Evolutionary conservation across 2,888 invertebrate genomes (phyloP).

Genomic region (Malacosoma neustria): DNA sequence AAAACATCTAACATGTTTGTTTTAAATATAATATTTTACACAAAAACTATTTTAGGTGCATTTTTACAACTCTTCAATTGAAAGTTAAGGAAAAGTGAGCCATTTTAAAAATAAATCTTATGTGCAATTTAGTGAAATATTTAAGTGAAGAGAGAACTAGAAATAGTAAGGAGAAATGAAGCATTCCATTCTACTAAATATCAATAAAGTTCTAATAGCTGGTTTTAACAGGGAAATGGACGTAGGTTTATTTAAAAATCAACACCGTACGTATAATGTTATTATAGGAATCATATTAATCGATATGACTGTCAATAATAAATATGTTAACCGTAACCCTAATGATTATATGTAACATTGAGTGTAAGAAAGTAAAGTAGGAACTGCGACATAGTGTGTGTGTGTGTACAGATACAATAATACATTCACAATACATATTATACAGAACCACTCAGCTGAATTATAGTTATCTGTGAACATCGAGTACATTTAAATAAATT

Average conservation of each 20-base stretch:
- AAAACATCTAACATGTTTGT: constrained; percentile 27
- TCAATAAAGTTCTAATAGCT: constrained; percentile 52
- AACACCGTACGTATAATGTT: constrained; percentile 34
- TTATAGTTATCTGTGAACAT: constrained; percentile 30
- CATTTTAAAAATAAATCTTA: constrained; percentile 71
- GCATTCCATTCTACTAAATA: constrained; percentile 71
- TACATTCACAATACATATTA: constrained; percentile 25
- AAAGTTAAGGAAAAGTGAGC: constrained; percentile 71
- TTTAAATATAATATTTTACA: constrained; percentile 34
- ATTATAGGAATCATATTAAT: constrained; percentile 27
- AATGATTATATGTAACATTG: constrained; percentile 36
- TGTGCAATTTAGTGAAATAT: constrained; percentile 71
- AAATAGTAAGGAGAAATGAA: constrained; percentile 69
- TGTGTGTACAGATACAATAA: constrained; percentile 27
- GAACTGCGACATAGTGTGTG: constrained; percentile 31
- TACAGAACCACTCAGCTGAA: constrained; percentile 24
- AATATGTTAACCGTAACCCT: constrained; percentile 26
- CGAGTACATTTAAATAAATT: constrained; percentile 34
- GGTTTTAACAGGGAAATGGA: constrained; percentile 75
- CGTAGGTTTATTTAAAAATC: constrained; percentile 43
- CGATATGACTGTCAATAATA: constrained; percentile 34
- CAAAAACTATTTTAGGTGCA: constrained; percentile 56
- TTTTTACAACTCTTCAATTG: constrained; percentile 40
- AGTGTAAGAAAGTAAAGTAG: constrained; percentile 38
- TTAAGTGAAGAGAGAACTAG: constrained; percentile 66